Evolutionary conservation across 2,113 vertebrate species (phyloP).

Genomic region (Spea multiplicata): DNA sequence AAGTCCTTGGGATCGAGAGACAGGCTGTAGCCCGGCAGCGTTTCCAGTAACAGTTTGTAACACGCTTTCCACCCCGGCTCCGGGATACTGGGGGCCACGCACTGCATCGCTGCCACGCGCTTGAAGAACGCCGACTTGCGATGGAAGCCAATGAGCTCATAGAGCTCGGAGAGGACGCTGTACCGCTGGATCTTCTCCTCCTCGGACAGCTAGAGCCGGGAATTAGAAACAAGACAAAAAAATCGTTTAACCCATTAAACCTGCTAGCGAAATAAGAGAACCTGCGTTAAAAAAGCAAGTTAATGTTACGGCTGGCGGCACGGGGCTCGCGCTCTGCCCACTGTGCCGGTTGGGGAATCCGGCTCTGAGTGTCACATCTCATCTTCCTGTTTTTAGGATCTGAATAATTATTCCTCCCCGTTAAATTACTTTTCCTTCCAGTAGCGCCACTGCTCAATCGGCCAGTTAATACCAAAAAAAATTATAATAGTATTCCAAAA

Average conservation of each 20-base stretch:
- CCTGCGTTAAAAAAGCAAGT: too few species aligned
- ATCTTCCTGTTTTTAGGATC: too few species aligned
- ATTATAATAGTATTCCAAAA: too few species aligned
- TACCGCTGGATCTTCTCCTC: conserved; percentile 98
- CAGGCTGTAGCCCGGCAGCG: conserved; percentile 90
- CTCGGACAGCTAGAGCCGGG: conserved; percentile 94
- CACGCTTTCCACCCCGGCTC: conserved; percentile 98
- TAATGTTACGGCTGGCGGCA: too few species aligned
- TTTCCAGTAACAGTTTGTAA: conserved; percentile 93
- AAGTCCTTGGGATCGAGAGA: conserved; percentile 94
- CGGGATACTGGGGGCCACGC: conserved; percentile 88
- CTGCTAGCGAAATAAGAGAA: background rate
- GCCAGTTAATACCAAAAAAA: too few species aligned
- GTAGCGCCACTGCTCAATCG: too few species aligned
- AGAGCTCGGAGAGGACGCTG: conserved; percentile 93
- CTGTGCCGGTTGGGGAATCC: too few species aligned
- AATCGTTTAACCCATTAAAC: too few species aligned
- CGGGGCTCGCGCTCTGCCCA: too few species aligned
- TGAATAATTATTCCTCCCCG: too few species aligned
- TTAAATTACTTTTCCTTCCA: too few species aligned
- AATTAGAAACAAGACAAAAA: background rate
- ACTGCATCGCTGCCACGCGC: conserved; percentile 96
- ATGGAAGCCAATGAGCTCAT: conserved; percentile 90
- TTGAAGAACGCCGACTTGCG: conserved; percentile 96
- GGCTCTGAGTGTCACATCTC: too few species aligned